Evolutionary conservation across 2,113 vertebrate species (phyloP).

Genomic region (Baryphthengus martii): DNA sequence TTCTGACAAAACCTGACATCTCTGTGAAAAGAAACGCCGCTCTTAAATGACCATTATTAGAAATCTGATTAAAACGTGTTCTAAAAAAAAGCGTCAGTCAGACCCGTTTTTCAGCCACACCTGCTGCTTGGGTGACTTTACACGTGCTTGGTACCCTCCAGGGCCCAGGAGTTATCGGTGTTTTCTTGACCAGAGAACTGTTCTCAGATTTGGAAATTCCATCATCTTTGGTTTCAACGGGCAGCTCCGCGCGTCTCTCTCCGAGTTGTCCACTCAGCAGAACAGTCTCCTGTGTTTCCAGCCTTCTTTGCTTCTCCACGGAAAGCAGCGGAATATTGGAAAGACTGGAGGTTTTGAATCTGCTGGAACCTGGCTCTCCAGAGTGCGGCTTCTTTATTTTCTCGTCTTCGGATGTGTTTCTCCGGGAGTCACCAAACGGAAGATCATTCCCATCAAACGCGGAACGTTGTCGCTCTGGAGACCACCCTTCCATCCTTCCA

Average conservation of each 20-base stretch:
- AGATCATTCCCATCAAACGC: neutral
- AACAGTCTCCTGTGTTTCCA: conserved; percentile 14
- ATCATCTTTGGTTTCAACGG: conserved; percentile 45
- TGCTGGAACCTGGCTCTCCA: conserved; percentile 11
- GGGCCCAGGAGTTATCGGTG: conserved; percentile 86
- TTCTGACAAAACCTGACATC: neutral
- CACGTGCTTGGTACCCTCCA: conserved; percentile 89
- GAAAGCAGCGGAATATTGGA: conserved; percentile 38
- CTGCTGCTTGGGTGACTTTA: conserved; percentile 73
- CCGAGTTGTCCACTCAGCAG: neutral
- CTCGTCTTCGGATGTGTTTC: neutral
- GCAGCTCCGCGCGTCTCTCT: conserved; percentile 22
- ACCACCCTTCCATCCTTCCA: conserved; percentile 7
- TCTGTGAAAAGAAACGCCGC: neutral
- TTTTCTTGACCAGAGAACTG: conserved; percentile 74
- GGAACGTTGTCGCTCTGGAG: conserved; percentile 9
- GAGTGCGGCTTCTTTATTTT: neutral
- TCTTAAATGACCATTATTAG: neutral
- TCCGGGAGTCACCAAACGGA: neutral
- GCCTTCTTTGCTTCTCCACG: conserved; percentile 26
- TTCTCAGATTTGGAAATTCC: conserved; percentile 66
- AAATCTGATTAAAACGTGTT: neutral
- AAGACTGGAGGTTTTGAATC: conserved; percentile 69
- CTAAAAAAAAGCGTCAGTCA: conserved; percentile 28
- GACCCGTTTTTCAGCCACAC: conserved; percentile 47